Evolutionary conservation across 1,140 invertebrate species (phyloP), one percentile per base, ranked within the genome.

Genomic region (Daktulosphaira vitifoliae): DNA sequence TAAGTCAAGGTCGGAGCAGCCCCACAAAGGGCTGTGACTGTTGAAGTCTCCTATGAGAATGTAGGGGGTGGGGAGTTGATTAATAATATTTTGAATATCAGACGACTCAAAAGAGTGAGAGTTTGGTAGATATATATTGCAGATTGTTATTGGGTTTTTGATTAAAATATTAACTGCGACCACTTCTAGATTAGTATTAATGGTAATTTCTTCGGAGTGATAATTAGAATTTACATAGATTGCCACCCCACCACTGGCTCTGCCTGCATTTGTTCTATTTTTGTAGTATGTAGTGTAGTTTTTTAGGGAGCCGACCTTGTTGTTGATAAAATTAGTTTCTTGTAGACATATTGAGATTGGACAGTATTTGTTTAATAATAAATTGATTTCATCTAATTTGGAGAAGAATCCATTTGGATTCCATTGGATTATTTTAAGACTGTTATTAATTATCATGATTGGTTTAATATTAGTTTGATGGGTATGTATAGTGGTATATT

Each of bases 11-110:
- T 49, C 15, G 29, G 6, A 26, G 8, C 38, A 66, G 37, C 64
- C 66, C 66, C 68, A 68, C 16, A 69, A 42, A 18, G 33, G 25
- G 38, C 46, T 69, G 44, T 68, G 65, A 22, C 46, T 59, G 46
- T 68, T 69, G 42, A 69, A 67, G 26, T 69, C 67, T 8, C 68
- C 68, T 13, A 62, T 16, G 13, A 69, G 13, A 38, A 69, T 62
- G 20, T 68, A 64, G 18, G 52, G 62, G 13, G 59, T 37, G 3
- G 68, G 62, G 1, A 69, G 64, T 66, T 69, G 68, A 16, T 50
- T 54, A 44, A 69, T 38, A 20, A 69, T 16, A 22, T 52, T 53
- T 44, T 66, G 29, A 20, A 69, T 22, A n/a, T 69, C 64, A 7
- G 22, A 20, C 39, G 39, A 15, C 8, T 29, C 18, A 38, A 49